A percentile compares a stretch with the other conserved stretches of the same genome.
These are phyloP conservation scores for Enoplosus armatus DNA, from an alignment of 2,797 vertebrate species.

Conservation along the genomic window DNA sequence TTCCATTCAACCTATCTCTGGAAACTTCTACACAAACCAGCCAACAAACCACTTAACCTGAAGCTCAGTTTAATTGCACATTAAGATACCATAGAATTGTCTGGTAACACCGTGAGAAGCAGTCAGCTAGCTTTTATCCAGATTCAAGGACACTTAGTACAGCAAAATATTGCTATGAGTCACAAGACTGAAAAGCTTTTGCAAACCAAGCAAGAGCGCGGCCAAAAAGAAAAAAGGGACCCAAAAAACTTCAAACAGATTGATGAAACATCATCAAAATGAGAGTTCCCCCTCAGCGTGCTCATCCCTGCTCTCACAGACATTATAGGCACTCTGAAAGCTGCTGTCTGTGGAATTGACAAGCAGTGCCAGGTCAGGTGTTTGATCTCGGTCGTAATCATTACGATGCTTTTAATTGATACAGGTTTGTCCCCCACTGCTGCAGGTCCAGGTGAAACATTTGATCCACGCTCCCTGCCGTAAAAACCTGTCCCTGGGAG, in stretches of 20 bases:
- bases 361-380: conserved; percentile 57
- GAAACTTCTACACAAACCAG: conserved; percentile 26
- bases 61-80: conserved; percentile 33
- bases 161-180: conserved; percentile 52
- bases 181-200: conserved; percentile 55
- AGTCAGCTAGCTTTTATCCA: conserved; percentile 35
- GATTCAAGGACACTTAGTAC: conserved; percentile 50
- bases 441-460: conserved; percentile 50
- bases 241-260: conserved; percentile 69
- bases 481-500: conserved; percentile 49
- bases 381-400: conserved; percentile 74
- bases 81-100: conserved; percentile 32
- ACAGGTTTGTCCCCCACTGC: conserved; percentile 56
- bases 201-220: conserved; percentile 55
- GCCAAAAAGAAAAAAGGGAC: conserved; percentile 49
- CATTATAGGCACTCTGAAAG: conserved; percentile 57
- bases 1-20: conserved; percentile 38
- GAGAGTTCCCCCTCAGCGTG: conserved; percentile 57
- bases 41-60: conserved; percentile 61
- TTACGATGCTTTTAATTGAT: conserved; percentile 68
- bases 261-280: conserved; percentile 77
- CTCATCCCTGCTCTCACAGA: conserved; percentile 63
- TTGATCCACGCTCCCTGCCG: conserved; percentile 53
- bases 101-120: conserved; percentile 27
- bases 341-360: conserved; percentile 68